Base-by-base conservation (phyloP, 2,797 vertebrate species). In the Chanos chanos region DNA sequence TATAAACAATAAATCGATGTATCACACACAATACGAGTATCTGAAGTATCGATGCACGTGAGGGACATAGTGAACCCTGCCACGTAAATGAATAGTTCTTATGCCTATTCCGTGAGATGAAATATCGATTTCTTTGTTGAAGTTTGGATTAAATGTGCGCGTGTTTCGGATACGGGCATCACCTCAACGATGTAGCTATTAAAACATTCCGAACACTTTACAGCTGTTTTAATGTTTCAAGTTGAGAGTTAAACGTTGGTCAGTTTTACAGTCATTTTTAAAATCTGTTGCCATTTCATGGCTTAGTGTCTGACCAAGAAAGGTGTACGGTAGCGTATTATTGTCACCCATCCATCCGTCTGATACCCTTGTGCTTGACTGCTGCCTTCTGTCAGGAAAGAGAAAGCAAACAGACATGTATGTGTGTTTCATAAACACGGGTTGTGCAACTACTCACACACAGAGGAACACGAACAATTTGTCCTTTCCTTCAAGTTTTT, bases 31-130 rank as follows among this genome's bases (percentile, higher is more conserved):
- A 63, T 61, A 53, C 25, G 52, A 36, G 47, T 47, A 53, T 34
- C 60, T 33, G 47, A 44, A 68, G 34, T 66, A 33, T 28, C 45
- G 50, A 41, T 50, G 71, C 63, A 74, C 50, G 67, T 74, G 67
- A 73, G 40, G 59, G 13, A 59, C 55, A 70, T 74, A 47, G 63
- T 66, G 63, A 70, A 58, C 58, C 52, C 41, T 27, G 45, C 21
- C 53, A 56, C 28, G 47, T 27, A 51, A n/a, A n/a, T n/a, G 30
- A 25, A 45, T 31, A 24, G 50, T 53, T 33, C 16, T 5, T 15
- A 13, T 33, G 34, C 18, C 28, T 33, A 28, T n/a, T 44, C 25
- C 45, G 10, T 41, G 31, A 24, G 16, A 36, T n/a, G n/a, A n/a
- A n/a, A n/a, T n/a, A n/a, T n/a, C 13, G 37, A 40, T 40, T 40